phyloP scores from a whole-genome alignment of 2,888 invertebrate genomes.

The Heteromurus nitidus region DNA sequence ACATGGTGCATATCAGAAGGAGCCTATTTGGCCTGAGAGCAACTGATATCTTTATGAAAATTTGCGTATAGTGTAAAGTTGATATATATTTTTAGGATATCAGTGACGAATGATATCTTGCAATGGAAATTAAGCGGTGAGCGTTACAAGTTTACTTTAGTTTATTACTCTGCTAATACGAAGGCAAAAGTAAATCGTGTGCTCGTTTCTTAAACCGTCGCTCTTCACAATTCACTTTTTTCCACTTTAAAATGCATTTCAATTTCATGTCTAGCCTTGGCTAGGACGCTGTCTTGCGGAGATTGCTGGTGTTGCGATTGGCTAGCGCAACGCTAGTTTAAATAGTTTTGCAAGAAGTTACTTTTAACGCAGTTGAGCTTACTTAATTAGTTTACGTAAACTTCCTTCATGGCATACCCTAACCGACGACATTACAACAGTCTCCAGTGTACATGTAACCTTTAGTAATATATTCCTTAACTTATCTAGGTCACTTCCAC shows the following conservation, averaged over 20 bases:
- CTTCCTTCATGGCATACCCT: neutral
- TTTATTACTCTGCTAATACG: too few species aligned
- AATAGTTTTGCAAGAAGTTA: neutral
- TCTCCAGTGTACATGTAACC: too few species aligned
- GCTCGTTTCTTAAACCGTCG: neutral
- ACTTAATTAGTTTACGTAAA: neutral
- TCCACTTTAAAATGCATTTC: too few species aligned
- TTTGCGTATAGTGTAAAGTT: constrained; percentile 48
- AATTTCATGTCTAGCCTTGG: constrained; percentile 56
- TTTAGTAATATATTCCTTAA: too few species aligned
- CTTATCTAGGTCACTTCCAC: too few species aligned
- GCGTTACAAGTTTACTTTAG: too few species aligned
- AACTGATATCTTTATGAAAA: constrained; percentile 40
- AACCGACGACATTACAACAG: neutral
- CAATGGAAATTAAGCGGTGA: constrained; percentile 5
- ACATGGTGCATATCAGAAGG: constrained; percentile 34
- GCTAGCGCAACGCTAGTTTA: constrained; percentile 32
- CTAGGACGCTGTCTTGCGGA: constrained; percentile 53
- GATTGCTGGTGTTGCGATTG: constrained; percentile 44
- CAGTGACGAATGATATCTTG: constrained; percentile 34
- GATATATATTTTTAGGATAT: constrained; percentile 25
- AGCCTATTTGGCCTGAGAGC: too few species aligned
- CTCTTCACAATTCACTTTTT: too few species aligned
- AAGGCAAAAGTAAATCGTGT: too few species aligned
- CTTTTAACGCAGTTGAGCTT: neutral